These are phyloP conservation scores for Falcunculus frontatus DNA, from an alignment of 2,113 vertebrate species.

Conservation along the genomic window DNA sequence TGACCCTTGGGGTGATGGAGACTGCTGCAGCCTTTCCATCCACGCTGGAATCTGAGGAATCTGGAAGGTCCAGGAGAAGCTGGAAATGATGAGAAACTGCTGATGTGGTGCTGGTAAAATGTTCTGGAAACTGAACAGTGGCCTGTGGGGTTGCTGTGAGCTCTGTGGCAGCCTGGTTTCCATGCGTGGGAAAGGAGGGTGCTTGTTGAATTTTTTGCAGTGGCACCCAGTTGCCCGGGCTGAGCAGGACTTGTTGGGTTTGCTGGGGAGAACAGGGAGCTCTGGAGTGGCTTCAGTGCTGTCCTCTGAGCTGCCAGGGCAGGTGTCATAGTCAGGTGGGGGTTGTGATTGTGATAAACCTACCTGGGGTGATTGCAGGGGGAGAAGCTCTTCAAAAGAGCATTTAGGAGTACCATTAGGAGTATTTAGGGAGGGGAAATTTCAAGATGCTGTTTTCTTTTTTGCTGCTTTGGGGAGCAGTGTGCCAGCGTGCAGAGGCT, in stretches of 20 bases:
- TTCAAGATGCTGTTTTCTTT: fast-evolving
- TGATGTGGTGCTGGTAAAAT: background rate
- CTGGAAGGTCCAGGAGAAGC: background rate
- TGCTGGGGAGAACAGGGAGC: background rate
- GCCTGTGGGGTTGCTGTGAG: background rate
- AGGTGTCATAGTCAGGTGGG: background rate
- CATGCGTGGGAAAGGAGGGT: background rate
- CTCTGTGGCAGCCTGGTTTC: background rate
- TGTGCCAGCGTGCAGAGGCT: background rate
- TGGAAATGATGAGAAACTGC: background rate
- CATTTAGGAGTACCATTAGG: background rate
- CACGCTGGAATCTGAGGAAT: background rate
- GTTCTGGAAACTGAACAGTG: background rate
- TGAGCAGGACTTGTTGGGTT: background rate
- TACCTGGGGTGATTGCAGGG: background rate
- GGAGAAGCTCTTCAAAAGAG: background rate
- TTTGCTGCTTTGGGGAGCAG: background rate
- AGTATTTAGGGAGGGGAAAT: background rate
- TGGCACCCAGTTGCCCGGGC: background rate
- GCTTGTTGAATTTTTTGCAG: background rate
- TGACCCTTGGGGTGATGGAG: background rate
- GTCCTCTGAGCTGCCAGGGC: background rate
- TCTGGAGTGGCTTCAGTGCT: background rate
- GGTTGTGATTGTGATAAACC: background rate
- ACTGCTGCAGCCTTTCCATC: background rate